Evolutionary conservation across 2,888 invertebrate genomes (phyloP).

Genomic region (Cylloceria caligata): DNA sequence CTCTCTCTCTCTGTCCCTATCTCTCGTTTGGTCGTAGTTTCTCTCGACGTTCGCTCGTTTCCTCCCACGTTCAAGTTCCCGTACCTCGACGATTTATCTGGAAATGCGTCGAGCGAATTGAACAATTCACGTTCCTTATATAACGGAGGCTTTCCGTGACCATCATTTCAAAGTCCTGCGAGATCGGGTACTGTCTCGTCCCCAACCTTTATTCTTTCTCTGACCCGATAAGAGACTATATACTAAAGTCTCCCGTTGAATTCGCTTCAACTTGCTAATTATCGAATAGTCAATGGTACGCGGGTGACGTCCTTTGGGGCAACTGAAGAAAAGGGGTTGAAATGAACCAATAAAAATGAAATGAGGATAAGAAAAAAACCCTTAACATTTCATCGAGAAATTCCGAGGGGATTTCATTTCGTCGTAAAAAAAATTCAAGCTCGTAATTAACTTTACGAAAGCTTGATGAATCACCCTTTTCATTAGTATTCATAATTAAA

Average conservation of each 20-base stretch:
- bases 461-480: not conserved
- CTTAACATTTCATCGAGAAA: not conserved
- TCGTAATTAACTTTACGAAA: not conserved
- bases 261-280: conserved; percentile 45
- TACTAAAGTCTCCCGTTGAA: conserved; percentile 20
- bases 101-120: conserved; percentile 33
- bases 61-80: conserved; percentile 28
- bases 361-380: conserved; percentile 3
- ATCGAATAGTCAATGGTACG: conserved; percentile 49
- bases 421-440: conserved; percentile 8
- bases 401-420: conserved; percentile 29
- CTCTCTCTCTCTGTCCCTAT: conserved; percentile 36
- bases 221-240: conserved; percentile 21
- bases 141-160: conserved; percentile 19
- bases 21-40: conserved; percentile 24
- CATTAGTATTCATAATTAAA: not conserved
- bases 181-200: conserved; percentile 20
- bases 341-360: not conserved
- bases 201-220: not conserved
- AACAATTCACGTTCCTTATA: conserved; percentile 36
- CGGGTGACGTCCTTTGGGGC: not conserved
- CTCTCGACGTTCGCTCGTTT: conserved; percentile 27
- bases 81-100: conserved; percentile 45
- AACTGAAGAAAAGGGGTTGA: conserved; percentile 2
- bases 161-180: conserved; percentile 40